phyloP scores from a whole-genome alignment of 2,888 invertebrate genomes.

The Machimus rusticus region DNA sequence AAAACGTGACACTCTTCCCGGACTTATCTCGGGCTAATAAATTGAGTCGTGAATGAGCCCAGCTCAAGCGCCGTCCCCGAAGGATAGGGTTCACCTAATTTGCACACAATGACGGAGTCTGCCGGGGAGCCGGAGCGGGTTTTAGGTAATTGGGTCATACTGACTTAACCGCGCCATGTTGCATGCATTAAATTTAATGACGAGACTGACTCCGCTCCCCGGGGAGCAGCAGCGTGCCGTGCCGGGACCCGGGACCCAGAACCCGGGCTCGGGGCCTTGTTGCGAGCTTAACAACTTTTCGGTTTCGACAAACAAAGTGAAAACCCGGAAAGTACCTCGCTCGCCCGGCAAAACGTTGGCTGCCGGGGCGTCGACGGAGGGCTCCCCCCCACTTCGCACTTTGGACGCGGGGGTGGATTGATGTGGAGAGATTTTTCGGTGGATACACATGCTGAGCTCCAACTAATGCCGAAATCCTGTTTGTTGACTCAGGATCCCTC shows the following conservation, averaged over 20 bases:
- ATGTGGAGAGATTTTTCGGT: slow-evolving; percentile 5
- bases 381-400: not conserved
- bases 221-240: slow-evolving; percentile 9
- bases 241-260: not conserved
- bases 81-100: slow-evolving; percentile 40
- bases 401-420: not conserved
- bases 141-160: slow-evolving; percentile 34
- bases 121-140: not conserved
- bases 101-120: not conserved
- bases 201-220: slow-evolving; percentile 28
- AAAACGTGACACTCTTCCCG: not conserved
- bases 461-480: slow-evolving; percentile 34
- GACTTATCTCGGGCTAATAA: slow-evolving; percentile 15
- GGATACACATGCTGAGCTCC: not conserved
- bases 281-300: slow-evolving; percentile 30
- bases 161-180: slow-evolving; percentile 37
- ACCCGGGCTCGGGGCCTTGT: not conserved
- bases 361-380: not conserved
- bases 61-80: slow-evolving; percentile 11
- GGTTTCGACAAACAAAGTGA: slow-evolving; percentile 24
- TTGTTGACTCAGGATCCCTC: slow-evolving; percentile 19
- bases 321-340: not conserved
- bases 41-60: slow-evolving; percentile 38
- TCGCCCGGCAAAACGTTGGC: not conserved
- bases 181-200: slow-evolving; percentile 39